phyloP scores from a whole-genome alignment of 2,888 invertebrate genomes.

The Stenolophus ochropezus region DNA sequence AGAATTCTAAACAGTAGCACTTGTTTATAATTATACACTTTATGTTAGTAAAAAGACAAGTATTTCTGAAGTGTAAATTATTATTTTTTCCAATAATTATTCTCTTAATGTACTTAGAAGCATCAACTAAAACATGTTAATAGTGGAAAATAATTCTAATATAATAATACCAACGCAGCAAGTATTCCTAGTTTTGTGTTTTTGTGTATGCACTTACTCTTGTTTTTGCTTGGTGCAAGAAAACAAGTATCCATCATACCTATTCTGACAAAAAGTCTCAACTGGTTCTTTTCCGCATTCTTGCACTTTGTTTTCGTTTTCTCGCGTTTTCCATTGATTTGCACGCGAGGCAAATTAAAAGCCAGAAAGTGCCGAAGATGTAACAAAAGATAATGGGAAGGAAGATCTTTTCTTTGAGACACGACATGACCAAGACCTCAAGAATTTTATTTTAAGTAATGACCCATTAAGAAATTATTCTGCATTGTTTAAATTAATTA shows the following conservation, averaged over 20 bases:
- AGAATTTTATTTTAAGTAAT: too few relatives aligned
- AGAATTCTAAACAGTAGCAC: neutral
- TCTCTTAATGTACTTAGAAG: neutral
- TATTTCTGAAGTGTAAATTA: neutral
- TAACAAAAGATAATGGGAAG: neutral
- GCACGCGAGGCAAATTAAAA: slow-evolving; percentile 27
- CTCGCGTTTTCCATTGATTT: slow-evolving; percentile 18
- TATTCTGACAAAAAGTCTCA: neutral
- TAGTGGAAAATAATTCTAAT: neutral
- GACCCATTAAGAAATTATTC: too few relatives aligned
- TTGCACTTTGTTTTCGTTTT: slow-evolving; percentile 8
- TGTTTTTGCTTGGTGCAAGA: neutral
- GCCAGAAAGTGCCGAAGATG: neutral
- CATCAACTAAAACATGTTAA: neutral
- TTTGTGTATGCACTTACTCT: neutral
- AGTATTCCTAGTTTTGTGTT: neutral
- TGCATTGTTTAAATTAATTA: too few relatives aligned
- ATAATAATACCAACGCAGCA: neutral
- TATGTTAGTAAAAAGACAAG: neutral
- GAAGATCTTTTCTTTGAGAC: neutral
- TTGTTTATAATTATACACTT: neutral
- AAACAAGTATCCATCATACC: slow-evolving; percentile 16
- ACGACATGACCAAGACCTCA: too few relatives aligned
- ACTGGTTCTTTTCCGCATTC: slow-evolving; percentile 38
- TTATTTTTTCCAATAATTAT: neutral